Evolutionary conservation across 1,140 invertebrate genomes (phyloP), one percentile per base, ranked within the genome.

Genomic region (Asobara japonica): DNA sequence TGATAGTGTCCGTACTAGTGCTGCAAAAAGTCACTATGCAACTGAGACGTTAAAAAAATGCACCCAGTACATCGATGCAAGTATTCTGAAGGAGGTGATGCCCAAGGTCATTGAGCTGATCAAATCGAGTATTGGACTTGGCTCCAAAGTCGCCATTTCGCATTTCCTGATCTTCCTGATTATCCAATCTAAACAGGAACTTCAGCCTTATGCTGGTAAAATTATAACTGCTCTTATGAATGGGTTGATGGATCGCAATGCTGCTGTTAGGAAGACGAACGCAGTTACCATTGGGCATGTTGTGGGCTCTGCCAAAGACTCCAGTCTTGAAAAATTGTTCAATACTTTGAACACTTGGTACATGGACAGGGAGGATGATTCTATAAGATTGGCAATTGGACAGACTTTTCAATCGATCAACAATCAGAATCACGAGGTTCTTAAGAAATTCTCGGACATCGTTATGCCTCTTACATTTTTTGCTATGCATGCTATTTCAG

Each of bases 31-130:
- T 27, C 94, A 96, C 80, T 94, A 96, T 69, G 95, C 95, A 76
- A 96, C 94, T 74, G 94, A 97, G 80, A 96, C 95, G 1, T 91
- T 97, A 22, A 92, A 94, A 36, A 93, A 93, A 92, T 96, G 95
- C 81, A 90, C 97, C 72, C 94, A 94, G 73, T 96, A 93, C 82
- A 90, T 96, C 31, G 93, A 95, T 83, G 91, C 90, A 33, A 86
- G 90, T 3, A 91, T 92, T 48, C 88, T 97, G 77, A 92, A 93
- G 78, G 92, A 94, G 69, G 90, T 97, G 79, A 89, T 96, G 13
- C 94, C 95, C 4, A 91, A 92, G 80, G 87, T 98, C 0, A 87
- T 94, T 29, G 96, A 98, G 71, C 86, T 97, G 41, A 92, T 96
- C 74, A 95, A 93, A 76, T 91, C 91, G 20, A 94, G 92, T 56